These are phyloP conservation scores for Morelia viridis DNA, from an alignment of 2,797 vertebrate genomes.

Conservation along the genomic window DNA sequence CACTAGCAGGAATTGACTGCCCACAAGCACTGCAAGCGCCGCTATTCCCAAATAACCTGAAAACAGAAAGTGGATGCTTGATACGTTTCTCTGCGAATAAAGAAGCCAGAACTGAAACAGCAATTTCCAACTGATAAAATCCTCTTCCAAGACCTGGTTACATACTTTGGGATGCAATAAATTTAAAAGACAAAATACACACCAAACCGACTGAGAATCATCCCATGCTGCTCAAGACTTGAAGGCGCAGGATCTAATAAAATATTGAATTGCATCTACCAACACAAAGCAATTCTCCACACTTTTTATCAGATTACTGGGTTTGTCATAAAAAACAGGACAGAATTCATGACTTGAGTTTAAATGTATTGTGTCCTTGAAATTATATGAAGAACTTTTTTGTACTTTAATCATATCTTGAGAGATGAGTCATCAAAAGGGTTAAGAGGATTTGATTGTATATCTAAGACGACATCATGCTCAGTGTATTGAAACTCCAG, in stretches of 20 bases:
- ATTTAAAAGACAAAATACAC: neutral
- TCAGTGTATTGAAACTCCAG: conserved; percentile 95
- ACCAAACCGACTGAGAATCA: conserved; percentile 50
- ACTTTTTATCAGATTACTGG: conserved; percentile 81
- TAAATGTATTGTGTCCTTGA: conserved; percentile 86
- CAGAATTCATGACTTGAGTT: conserved; percentile 81
- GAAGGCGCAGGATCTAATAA: conserved; percentile 70
- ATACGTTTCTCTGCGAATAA: conserved; percentile 62
- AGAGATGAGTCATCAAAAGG: conserved; percentile 95
- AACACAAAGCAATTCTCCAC: conserved; percentile 79
- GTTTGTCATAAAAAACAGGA: conserved; percentile 72
- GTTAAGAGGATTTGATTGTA: conserved; percentile 99
- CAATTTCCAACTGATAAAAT: conserved; percentile 44
- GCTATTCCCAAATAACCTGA: conserved; percentile 98
- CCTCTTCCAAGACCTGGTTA: conserved; percentile 47
- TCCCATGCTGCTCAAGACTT: conserved; percentile 61
- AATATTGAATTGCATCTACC: conserved; percentile 77
- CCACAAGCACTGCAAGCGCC: conserved; percentile 98
- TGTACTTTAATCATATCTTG: conserved; percentile 97
- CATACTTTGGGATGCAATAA: conserved; percentile 16
- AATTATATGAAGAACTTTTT: conserved; percentile 87
- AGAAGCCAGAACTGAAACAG: conserved; percentile 49
- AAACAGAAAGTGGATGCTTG: conserved; percentile 60
- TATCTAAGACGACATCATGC: conserved; percentile 95
- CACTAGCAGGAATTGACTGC: conserved; percentile 97